A percentile compares a stretch with the other conserved stretches of the same genome.
phyloP scores from a whole-genome alignment of 2,888 invertebrate genomes.

The Isoperla grammatica region DNA sequence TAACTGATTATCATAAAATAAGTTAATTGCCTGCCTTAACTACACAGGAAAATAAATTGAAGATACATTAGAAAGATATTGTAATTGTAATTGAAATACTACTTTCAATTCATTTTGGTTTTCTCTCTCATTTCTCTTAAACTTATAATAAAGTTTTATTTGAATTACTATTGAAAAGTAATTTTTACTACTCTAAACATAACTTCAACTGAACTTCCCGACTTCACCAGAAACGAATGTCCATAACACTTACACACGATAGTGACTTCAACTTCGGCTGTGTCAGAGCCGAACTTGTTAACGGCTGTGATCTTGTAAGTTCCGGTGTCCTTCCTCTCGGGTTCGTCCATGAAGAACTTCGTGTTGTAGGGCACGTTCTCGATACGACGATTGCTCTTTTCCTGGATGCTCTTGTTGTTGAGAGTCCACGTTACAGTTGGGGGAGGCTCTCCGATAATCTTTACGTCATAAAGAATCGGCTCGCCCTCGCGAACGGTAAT shows the following conservation, averaged over 20 bases:
- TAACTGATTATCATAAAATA: no score
- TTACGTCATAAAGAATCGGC: conserved; percentile 81
- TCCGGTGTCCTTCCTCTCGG: conserved; percentile 83
- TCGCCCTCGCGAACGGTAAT: conserved; percentile 89
- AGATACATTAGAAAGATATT: no score
- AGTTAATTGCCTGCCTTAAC: no score
- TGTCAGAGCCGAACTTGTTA: conserved; percentile 83
- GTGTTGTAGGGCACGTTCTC: conserved; percentile 81
- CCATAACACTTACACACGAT: conserved; percentile 67
- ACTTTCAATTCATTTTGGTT: no score
- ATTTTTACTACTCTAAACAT: no score
- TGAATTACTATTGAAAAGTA: no score
- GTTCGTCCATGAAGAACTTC: conserved; percentile 80
- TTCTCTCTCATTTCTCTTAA: no score
- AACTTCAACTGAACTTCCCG: no score
- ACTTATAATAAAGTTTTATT: no score
- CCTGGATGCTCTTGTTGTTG: conserved; percentile 68
- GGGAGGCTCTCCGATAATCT: conserved; percentile 85
- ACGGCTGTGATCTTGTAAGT: conserved; percentile 81
- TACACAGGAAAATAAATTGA: no score
- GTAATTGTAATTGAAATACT: no score
- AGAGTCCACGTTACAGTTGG: conserved; percentile 85
- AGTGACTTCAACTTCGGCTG: conserved; percentile 84
- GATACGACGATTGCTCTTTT: conserved; percentile 58
- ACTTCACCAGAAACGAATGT: no score